phyloP scores from a whole-genome alignment of 1,140 invertebrate species.

The Philaenus spumarius region DNA sequence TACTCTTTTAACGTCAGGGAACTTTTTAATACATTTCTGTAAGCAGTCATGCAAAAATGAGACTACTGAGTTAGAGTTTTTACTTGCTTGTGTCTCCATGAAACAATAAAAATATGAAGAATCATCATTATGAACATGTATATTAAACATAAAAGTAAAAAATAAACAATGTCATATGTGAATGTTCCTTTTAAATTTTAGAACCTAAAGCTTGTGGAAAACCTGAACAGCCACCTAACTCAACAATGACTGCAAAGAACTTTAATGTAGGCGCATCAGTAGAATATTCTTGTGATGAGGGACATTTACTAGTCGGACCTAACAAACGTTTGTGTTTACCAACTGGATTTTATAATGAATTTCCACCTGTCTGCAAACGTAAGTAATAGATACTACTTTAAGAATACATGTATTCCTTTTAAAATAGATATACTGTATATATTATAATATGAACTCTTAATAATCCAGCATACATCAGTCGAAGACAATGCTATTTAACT shows the following conservation, averaged over 20 bases:
- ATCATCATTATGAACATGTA: conserved; percentile 20
- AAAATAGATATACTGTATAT: no score
- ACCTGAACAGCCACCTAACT: conserved; percentile 89
- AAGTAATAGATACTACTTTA: conserved; percentile 39
- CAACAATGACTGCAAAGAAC: conserved; percentile 66
- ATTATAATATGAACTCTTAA: not conserved
- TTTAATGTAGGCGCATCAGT: conserved; percentile 82
- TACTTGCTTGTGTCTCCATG: conserved; percentile 12
- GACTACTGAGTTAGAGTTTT: conserved; percentile 13
- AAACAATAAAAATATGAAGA: conserved; percentile 14
- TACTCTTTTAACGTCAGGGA: conserved; percentile 5
- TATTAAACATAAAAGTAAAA: no score
- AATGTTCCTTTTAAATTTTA: no score
- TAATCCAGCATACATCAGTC: not conserved
- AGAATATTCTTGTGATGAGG: conserved; percentile 79
- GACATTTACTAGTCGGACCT: conserved; percentile 80
- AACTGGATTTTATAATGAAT: conserved; percentile 90
- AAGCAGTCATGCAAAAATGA: conserved; percentile 9
- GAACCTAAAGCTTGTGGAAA: conserved; percentile 83
- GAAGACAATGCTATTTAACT: no score
- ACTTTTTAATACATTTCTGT: conserved; percentile 1
- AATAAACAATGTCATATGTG: no score
- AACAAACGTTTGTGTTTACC: conserved; percentile 74
- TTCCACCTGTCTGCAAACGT: conserved; percentile 90
- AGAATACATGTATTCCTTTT: no score